Evolutionary conservation across 2,797 vertebrate species (phyloP).

Genomic region (Protonibea diacanthus): DNA sequence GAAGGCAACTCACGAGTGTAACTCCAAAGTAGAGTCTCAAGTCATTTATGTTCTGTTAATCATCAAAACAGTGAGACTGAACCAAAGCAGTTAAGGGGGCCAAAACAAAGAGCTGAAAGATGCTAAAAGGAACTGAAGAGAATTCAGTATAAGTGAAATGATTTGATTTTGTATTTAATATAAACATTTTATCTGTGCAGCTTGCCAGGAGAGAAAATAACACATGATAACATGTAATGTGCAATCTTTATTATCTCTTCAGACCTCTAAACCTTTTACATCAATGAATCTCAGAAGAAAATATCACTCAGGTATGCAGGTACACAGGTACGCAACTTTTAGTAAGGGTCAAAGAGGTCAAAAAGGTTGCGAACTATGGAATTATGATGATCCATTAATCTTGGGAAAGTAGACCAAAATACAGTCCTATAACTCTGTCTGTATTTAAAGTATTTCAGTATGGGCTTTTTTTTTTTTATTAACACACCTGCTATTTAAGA

Average conservation of each 20-base stretch:
- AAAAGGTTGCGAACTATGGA: not conserved
- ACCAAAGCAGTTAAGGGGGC: not conserved
- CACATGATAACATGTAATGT: too few relatives aligned
- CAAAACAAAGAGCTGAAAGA: not conserved
- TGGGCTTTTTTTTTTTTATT: not conserved
- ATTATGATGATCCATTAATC: not conserved
- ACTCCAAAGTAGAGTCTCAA: too few relatives aligned
- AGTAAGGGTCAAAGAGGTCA: not conserved
- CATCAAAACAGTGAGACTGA: too few relatives aligned
- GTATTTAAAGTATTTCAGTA: not conserved
- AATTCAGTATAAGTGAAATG: not conserved
- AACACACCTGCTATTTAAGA: not conserved
- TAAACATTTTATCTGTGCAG: not conserved
- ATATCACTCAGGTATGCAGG: not conserved
- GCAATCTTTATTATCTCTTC: not conserved
- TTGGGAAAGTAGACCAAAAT: not conserved
- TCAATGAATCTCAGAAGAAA: not conserved
- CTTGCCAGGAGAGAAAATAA: not conserved
- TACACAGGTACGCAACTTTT: not conserved
- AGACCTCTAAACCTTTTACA: not conserved
- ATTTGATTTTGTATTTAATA: too few relatives aligned
- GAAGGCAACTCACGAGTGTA: too few relatives aligned
- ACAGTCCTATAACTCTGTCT: not conserved
- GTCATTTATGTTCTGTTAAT: too few relatives aligned
- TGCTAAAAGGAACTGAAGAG: not conserved